These are phyloP conservation scores for Nephila pilipes DNA, from an alignment of 1,140 invertebrate species.

Conservation along the genomic window DNA sequence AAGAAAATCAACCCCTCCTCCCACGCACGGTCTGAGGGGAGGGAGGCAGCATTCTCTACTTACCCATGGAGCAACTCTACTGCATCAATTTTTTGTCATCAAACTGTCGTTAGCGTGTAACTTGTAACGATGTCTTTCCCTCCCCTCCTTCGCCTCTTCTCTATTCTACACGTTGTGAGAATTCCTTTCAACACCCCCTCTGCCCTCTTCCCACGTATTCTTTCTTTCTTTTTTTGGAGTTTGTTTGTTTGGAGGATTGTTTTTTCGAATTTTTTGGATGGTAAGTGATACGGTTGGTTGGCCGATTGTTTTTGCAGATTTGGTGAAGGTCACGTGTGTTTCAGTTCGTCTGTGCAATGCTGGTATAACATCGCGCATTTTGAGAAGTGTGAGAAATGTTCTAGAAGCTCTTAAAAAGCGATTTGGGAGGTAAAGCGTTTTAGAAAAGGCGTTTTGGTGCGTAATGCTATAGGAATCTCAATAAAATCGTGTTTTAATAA, in stretches of 20 bases:
- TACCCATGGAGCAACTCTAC: constrained; percentile 65
- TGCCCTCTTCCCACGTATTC: neutral
- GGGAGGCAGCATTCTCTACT: constrained; percentile 43
- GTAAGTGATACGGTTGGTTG: constrained; percentile 31
- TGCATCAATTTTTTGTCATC: constrained; percentile 72
- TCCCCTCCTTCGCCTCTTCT: neutral
- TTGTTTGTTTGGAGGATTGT: constrained; percentile 5
- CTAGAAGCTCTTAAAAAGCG: neutral
- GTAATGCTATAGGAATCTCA: too few species aligned
- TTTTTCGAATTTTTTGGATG: neutral
- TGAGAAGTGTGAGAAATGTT: neutral
- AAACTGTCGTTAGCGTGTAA: constrained; percentile 76
- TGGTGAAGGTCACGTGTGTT: neutral
- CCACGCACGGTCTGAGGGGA: constrained; percentile 12
- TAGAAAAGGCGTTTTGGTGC: too few species aligned
- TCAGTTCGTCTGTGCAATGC: neutral
- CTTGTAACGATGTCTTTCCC: constrained; percentile 58
- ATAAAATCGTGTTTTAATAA: too few species aligned
- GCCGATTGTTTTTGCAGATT: constrained; percentile 27
- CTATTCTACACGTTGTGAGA: neutral
- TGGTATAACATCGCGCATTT: too few species aligned
- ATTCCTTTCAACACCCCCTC: constrained; percentile 11
- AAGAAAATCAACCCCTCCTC: constrained; percentile 33
- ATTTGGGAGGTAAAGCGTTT: neutral
- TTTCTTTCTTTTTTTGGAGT: neutral